These are phyloP conservation scores for Acanthurus lineatus DNA, from an alignment of 2,797 vertebrate species.

Conservation along the genomic window DNA sequence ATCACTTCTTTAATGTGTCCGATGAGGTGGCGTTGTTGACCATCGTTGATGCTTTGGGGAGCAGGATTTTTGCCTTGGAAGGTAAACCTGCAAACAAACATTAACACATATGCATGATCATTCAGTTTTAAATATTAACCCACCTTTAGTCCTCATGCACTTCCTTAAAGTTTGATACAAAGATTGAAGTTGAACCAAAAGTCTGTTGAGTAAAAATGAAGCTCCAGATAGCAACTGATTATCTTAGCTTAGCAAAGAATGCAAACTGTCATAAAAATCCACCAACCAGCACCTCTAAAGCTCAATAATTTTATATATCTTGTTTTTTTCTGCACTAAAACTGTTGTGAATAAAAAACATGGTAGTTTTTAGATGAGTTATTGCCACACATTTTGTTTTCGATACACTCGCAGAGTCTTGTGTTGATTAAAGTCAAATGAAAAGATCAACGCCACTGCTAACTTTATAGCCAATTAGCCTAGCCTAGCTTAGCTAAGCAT, in stretches of 20 bases:
- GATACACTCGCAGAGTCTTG: background rate
- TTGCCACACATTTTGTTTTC: too few relatives aligned
- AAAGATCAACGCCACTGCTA: background rate
- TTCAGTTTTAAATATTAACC: background rate
- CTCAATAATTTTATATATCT: too few relatives aligned
- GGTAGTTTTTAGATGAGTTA: too few relatives aligned
- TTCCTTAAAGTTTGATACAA: too few relatives aligned
- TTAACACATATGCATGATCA: background rate
- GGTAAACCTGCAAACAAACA: slow-evolving; percentile 79
- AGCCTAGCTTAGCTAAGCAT: background rate
- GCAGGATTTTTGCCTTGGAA: slow-evolving; percentile 97
- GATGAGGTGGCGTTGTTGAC: slow-evolving; percentile 92
- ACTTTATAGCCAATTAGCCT: background rate
- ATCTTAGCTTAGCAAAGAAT: too few relatives aligned
- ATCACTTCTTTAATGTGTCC: slow-evolving; percentile 98
- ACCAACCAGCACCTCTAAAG: too few relatives aligned
- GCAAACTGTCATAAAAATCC: too few relatives aligned
- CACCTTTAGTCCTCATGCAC: background rate
- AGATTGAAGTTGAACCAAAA: background rate
- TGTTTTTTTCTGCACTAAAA: too few relatives aligned
- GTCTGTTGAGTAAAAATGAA: background rate
- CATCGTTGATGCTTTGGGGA: slow-evolving; percentile 93
- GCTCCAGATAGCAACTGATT: too few relatives aligned
- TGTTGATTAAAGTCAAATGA: background rate
- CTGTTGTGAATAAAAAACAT: too few relatives aligned